Conservation (phyloP, 2,113 vertebrate species). For the Melanerpes aurifrons region DNA sequence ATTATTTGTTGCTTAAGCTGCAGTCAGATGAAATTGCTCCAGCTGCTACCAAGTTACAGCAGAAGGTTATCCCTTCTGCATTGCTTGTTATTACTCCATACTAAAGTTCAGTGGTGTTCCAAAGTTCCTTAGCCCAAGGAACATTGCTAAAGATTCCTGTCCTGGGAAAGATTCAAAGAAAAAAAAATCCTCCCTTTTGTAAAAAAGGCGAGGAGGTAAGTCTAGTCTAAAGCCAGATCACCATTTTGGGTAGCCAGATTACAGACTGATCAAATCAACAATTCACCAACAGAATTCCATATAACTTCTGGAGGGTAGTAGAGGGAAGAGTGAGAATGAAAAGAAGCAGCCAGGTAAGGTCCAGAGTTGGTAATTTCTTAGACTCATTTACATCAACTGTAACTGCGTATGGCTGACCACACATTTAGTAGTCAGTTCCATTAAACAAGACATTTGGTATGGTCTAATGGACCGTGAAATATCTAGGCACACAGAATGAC, state of each 20-base stretch:
- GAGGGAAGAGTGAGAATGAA: neutral
- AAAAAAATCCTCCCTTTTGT: neutral
- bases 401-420: neutral
- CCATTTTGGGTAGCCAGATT: neutral
- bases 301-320: neutral
- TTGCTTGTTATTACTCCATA: neutral
- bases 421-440: neutral
- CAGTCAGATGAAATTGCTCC: neutral
- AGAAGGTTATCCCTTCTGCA: neutral
- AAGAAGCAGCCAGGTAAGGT: neutral
- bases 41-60: neutral
- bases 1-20: neutral
- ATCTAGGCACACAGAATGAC: accelerated
- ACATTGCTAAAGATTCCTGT: too few species aligned
- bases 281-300: neutral
- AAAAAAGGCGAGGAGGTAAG: neutral
- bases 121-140: neutral
- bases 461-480: neutral
- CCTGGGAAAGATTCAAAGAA: neutral
- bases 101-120: neutral
- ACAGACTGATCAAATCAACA: neutral
- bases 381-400: neutral
- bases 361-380: neutral
- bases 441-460: neutral
- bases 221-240: neutral